These are phyloP conservation scores for Hydrolagus affinis DNA, from an alignment of 2,113 vertebrate genomes.

Conservation along the genomic window DNA sequence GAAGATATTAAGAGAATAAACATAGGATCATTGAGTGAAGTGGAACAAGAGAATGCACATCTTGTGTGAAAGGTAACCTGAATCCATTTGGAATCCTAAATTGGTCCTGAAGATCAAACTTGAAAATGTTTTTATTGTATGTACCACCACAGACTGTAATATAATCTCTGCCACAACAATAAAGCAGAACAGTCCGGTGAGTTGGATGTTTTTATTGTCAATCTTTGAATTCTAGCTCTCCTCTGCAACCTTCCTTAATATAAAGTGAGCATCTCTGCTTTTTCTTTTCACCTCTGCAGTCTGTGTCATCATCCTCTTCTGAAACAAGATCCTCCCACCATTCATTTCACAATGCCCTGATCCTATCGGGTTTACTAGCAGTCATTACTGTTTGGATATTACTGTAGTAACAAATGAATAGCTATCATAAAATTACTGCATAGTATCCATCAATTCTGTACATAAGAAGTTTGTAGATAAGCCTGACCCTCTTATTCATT, in stretches of 20 bases:
- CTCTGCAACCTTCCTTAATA: background rate
- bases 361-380: too few relatives aligned
- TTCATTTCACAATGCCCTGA: too few relatives aligned
- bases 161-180: background rate
- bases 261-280: background rate
- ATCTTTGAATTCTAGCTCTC: background rate
- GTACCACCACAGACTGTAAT: background rate
- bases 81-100: background rate
- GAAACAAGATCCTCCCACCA: too few relatives aligned
- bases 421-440: too few relatives aligned
- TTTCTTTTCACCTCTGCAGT: too few relatives aligned
- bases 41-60: background rate
- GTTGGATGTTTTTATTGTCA: background rate
- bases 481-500: too few relatives aligned
- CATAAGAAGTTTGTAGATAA: too few relatives aligned
- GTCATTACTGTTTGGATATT: too few relatives aligned
- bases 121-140: background rate
- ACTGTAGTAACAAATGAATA: too few relatives aligned
- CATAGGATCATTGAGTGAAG: background rate
- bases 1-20: background rate
- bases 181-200: background rate
- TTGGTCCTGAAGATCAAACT: background rate
- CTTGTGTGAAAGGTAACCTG: background rate
- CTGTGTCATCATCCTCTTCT: too few relatives aligned
- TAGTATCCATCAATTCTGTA: too few relatives aligned